A percentile compares a stretch with the other conserved stretches of the same genome.
Evolutionary conservation across 1,140 invertebrate species (phyloP).

Genomic region (Drosophila ironensis): DNA sequence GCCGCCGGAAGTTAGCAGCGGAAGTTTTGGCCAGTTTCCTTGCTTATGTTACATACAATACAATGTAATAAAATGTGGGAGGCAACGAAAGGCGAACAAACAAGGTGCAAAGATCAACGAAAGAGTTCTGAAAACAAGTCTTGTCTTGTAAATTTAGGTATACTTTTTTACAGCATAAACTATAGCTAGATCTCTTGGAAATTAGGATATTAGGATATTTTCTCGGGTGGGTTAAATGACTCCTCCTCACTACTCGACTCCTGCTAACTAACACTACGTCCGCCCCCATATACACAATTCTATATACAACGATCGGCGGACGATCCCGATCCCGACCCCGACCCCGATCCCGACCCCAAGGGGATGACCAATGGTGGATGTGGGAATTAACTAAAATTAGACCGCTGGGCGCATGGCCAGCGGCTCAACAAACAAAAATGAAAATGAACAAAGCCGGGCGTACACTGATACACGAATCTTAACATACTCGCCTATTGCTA

Average conservation of each 20-base stretch:
- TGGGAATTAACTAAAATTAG: slow-evolving; percentile 14
- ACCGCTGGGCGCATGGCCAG: no score
- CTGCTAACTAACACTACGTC: background rate
- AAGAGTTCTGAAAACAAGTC: slow-evolving; percentile 5
- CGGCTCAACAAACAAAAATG: slow-evolving; percentile 20
- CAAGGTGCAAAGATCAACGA: slow-evolving; percentile 1
- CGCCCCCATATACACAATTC: background rate
- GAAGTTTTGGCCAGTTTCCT: slow-evolving; percentile 36
- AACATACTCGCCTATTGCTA: slow-evolving; percentile 33
- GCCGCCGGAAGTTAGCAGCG: no score
- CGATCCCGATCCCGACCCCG: no score
- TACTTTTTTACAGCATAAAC: slow-evolving; percentile 18
- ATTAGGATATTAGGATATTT: slow-evolving; percentile 15
- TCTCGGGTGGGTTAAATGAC: slow-evolving; percentile 29
- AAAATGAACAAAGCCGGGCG: slow-evolving; percentile 22
- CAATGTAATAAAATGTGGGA: background rate
- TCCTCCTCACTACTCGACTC: slow-evolving; percentile 15
- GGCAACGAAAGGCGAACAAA: slow-evolving; percentile 17
- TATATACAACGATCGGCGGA: slow-evolving; percentile 8
- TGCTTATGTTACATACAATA: slow-evolving; percentile 10
- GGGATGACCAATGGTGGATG: background rate
- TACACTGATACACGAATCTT: slow-evolving; percentile 23
- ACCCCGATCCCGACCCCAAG: no score
- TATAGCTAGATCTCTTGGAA: slow-evolving; percentile 14
- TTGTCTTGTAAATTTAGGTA: slow-evolving; percentile 1